Percentiles rank a stretch among this genome's conserved stretches.
phyloP scores from a whole-genome alignment of 2,113 vertebrate species.

The Rhea pennata region DNA sequence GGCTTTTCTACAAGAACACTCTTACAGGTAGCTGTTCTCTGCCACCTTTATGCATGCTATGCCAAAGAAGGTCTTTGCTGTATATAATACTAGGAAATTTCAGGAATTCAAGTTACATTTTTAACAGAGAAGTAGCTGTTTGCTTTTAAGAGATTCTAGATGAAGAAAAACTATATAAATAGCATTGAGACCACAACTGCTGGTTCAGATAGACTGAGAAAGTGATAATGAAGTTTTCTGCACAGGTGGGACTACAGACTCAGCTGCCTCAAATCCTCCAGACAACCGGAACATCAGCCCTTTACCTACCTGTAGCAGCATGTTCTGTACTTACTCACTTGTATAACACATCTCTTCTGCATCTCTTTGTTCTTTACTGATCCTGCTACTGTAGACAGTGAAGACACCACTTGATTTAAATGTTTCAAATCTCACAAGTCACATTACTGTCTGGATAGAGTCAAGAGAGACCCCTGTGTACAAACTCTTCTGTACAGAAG shows the following conservation, averaged over 20 bases:
- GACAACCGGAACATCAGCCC: background rate
- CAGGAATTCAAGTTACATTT: background rate
- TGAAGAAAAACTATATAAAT: background rate
- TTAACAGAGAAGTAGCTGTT: background rate
- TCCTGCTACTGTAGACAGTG: background rate
- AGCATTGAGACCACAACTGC: background rate
- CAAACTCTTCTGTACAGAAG: background rate
- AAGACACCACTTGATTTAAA: background rate
- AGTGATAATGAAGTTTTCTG: background rate
- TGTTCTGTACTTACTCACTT: background rate
- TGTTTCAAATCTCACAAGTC: background rate
- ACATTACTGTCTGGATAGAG: background rate
- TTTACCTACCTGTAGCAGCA: background rate
- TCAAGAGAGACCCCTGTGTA: background rate
- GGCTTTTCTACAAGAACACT: conserved; percentile 18
- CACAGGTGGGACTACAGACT: background rate
- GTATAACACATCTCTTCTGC: background rate
- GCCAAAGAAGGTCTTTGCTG: background rate
- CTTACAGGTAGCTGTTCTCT: background rate
- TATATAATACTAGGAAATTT: background rate
- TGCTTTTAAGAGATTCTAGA: background rate
- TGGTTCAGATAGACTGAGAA: background rate
- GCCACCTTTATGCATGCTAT: background rate
- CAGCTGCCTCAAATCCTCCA: background rate
- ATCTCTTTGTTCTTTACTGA: background rate